Base-by-base conservation (phyloP, 64 coral and sea anemone genomes). In the Montipora capricornis region DNA sequence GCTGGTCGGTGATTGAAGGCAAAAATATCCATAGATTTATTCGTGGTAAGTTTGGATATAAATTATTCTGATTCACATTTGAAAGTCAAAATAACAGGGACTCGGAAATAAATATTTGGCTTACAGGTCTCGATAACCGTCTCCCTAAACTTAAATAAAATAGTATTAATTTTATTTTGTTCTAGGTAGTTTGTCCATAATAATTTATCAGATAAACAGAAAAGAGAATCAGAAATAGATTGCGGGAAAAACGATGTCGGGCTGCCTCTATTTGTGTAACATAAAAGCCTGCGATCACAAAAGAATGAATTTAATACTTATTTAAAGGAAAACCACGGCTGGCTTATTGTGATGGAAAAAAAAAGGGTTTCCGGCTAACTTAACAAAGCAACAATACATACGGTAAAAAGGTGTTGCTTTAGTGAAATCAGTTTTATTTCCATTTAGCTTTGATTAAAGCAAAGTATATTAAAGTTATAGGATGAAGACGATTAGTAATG, bases 31-130 rank as follows among this genome's bases (percentile, higher is more conserved):
- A 47, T 48, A 46, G 82, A 10, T 6, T 70, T 50, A 71, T 70
- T 71, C 44, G 82, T 49, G 82, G 82, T 86, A 86, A 86, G 82
- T 86, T 7, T 6, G 11, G 11, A 57, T 57, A 11, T 68, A 6
- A 50, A 47, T 73, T 11, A 6, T 46, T 17, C 8, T 22, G 11
- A 4, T 82, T 82, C 22, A 73, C 29, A 86, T 15, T 53, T 73
- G 46, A 6, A 86, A 86, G 66, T 69, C 82, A 86, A 71, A 86
- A 86, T 22, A 86, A 24, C 48, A 49, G 44, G 17, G 82, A 86
- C 44, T n/a, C 8, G 46, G 49, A 19, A 49, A 6, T 0, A n/a
- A 52, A 84, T 17, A 68, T 2, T 14, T 3, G 17, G 17, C 17
- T 19, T n/a, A 84, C 14, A 14, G 81, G 81, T 84, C 59, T 47